phyloP scores from a whole-genome alignment of 2,888 invertebrate genomes.

The Gymnocheta viridis region DNA sequence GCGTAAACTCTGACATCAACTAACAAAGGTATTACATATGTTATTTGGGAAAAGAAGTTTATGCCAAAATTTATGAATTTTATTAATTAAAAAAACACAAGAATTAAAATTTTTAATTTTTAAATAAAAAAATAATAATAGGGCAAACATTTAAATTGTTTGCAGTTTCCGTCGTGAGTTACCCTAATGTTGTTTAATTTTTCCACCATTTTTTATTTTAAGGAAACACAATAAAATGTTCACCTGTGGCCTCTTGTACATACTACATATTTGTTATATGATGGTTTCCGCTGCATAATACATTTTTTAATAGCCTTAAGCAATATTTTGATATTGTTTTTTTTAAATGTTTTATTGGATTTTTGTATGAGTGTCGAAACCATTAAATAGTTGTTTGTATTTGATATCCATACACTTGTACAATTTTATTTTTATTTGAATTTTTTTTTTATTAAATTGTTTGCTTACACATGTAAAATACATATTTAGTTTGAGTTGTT shows the following conservation, averaged over 20 bases:
- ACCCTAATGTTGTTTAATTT: background rate
- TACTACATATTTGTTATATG: constrained; percentile 32
- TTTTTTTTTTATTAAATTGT: constrained; percentile 33
- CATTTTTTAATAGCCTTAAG: constrained; percentile 56
- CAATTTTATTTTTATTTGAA: background rate
- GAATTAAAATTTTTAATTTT: no score
- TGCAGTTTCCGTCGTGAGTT: no score
- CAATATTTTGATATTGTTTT: constrained; percentile 38
- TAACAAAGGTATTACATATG: no score
- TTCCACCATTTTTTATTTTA: background rate
- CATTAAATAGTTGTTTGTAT: constrained; percentile 54
- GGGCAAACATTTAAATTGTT: no score
- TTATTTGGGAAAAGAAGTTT: no score
- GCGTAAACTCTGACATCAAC: no score
- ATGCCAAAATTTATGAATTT: no score
- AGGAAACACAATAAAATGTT: constrained; percentile 28
- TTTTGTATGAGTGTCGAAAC: constrained; percentile 28
- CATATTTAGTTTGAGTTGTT: constrained; percentile 7
- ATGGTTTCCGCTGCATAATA: constrained; percentile 21
- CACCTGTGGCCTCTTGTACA: constrained; percentile 61
- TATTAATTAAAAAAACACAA: no score
- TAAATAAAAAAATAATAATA: no score
- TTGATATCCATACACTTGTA: constrained; percentile 14
- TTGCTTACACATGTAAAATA: constrained; percentile 44
- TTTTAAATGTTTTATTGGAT: background rate